Base-by-base conservation (phyloP, 2,888 invertebrate genomes). In the Exocentrus adspersus region DNA sequence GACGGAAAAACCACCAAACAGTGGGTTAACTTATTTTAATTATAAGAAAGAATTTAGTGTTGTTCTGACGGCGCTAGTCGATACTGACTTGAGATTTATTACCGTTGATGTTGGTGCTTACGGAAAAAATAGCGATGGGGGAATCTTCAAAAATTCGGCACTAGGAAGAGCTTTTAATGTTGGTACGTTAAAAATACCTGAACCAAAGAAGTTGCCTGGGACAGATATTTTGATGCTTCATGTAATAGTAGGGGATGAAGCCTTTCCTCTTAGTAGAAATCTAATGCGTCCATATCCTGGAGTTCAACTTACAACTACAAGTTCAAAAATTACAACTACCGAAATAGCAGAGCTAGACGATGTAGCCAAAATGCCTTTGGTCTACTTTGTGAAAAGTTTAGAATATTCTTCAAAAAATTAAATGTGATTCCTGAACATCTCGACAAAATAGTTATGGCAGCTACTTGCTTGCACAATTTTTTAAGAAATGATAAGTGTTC, bases 91-190 rank as follows among this genome's bases (percentile, higher is more conserved):
- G 17, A 66, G 48, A 57, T 69, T 67, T 52, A 67, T 64, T 14
- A 43, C 59, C 19, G 61, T 72, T 32, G 67, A 69, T 48, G 64
- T 72, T 12, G 70, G 68, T 37, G 60, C 57, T 5, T 70, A 61
- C 48, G 69, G 67, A 6, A 43, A 59, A 24, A 61, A 68, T 16
- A 62, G 62, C 20, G 71, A 67, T 48, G 67, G 65, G 16, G 66
- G 68, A 20, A 67, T 71, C 14, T 68, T 69, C 53, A 19, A 12
- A 17, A 52, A 52, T 16, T 52, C 20, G n/a, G n/a, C 9, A n/a
- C 12, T 56, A 24, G 56, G 56, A 56, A 56, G 10, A 56, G 43
- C 42, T 41, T 43, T 54, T 9, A 19, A 20, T 19, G 42, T 21
- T 21, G 24, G 24, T 42, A 42, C 41, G 21, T 21, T 54, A 3